Evolutionary conservation across 2,888 invertebrate genomes (phyloP), one percentile per base, ranked within the genome.

Genomic region (Xestia ashworthii): DNA sequence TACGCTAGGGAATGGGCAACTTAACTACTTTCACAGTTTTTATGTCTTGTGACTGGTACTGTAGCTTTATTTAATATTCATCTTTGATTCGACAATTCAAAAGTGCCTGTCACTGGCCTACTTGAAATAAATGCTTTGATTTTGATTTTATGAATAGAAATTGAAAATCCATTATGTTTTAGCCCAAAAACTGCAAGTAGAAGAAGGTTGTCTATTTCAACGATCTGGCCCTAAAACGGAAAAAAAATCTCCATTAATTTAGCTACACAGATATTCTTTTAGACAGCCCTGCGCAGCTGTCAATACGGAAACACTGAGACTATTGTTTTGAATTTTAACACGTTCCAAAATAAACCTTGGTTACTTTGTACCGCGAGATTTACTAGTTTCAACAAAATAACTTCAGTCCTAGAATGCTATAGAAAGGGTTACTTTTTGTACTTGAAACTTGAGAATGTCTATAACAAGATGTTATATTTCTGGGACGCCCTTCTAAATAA

Each of bases 291-390:
- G 62, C 5, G 3, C 38, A 50, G 60, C 74, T 82, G 81, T 88
- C 87, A 81, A 86, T 82, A 82, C 70, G 72, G 75, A 82, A 87
- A 87, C 82, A 80, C 62, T 78, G 65, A 65, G 53, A 71, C 86
- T 81, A 88, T 88, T 87, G 87, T 88, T 88, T 88, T 76, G 82
- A 86, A 81, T 87, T 88, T 83, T 86, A 86, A 87, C 88, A 87
- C 88, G 88, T 88, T 88, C 82, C 83, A 76, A 88, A 87, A 87
- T 86, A 87, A 86, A 86, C 79, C 78, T 77, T 71, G 25, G 78
- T 73, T 87, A 87, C 82, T 84, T 81, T 83, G 82, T 82, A 67
- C 74, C 76, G 69, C 9, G 25, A 76, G 66, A 82, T 76, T 82
- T 85, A 74, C 74, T 76, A 53, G 38, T 62, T 74, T 64, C 32